Evolutionary conservation across 2,888 invertebrate species (phyloP).

Genomic region (Dorcus parallelipipedus): DNA sequence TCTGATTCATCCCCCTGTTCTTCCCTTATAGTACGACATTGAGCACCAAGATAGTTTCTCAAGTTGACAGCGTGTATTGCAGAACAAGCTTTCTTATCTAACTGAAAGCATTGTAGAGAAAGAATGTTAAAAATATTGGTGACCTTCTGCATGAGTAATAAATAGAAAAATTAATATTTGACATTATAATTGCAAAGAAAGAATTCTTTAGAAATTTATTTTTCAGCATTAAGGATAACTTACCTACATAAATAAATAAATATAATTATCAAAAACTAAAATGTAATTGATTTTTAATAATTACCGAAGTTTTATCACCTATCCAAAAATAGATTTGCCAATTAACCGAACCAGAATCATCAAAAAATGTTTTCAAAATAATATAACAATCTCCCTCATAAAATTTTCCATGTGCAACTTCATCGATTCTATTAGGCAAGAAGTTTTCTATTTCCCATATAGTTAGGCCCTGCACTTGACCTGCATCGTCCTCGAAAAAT

Average conservation of each 20-base stretch:
- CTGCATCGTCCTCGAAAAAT: constrained; percentile 94
- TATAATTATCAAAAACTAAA: background rate
- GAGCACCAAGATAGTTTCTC: constrained; percentile 91
- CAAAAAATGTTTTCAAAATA: constrained; percentile 81
- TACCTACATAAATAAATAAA: too few species aligned
- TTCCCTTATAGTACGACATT: constrained; percentile 90
- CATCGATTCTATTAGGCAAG: constrained; percentile 89
- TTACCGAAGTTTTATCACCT: constrained; percentile 88
- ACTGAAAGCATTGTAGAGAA: constrained; percentile 48
- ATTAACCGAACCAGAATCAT: constrained; percentile 77
- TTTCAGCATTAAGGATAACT: too few species aligned
- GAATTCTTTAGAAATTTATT: too few species aligned
- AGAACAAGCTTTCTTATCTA: constrained; percentile 93
- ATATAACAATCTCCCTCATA: constrained; percentile 99
- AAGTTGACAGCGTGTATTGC: constrained; percentile 99
- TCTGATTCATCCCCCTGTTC: constrained; percentile 97
- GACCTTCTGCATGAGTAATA: too few species aligned
- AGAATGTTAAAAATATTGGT: too few species aligned
- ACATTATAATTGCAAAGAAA: too few species aligned
- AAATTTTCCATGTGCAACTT: constrained; percentile 94
- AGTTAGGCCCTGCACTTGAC: constrained; percentile 85
- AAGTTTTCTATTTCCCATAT: constrained; percentile 99
- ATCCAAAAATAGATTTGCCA: constrained; percentile 99
- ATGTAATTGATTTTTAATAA: constrained; percentile 28
- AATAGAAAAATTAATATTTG: too few species aligned